Evolutionary conservation across 2,113 vertebrate species (phyloP), one percentile per base, ranked within the genome.

Genomic region (Ochotona princeps): DNA sequence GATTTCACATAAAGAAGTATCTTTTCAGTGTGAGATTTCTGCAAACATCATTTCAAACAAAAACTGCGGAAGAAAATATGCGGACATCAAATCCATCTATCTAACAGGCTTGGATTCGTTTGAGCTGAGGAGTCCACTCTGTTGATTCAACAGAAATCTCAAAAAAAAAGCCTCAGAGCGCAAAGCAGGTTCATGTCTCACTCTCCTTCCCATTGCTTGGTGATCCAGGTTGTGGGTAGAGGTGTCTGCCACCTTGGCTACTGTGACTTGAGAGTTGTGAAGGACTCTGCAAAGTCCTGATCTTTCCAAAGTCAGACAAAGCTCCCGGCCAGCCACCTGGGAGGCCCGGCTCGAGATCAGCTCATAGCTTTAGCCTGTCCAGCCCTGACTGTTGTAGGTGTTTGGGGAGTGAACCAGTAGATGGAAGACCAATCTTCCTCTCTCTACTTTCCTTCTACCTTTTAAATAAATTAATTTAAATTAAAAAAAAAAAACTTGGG

Each of bases 11-110:
- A 67, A 92, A 85, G 18, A 57, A 35, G 60, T 44, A 70, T 67
- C 51, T 73, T 94, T 93, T 70, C 49, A 51, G 54, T 51, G 13
- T 83, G 72, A 86, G 61, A 90, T 91, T 81, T 67, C 89, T 74
- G 54, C 93, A 93, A 92, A 83, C 87, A 38, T 69, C 25, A 38
- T 80, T 90, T 95, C 80, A 89, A 78, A 21, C 70, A 88, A 93
- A 92, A n/a, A 2, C 54, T 38, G 26, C 63, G 69, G 69, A 63
- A 81, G 25, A 86, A 91, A 93, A 88, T 32, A 80, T 8, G 23
- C 65, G 88, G 84, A 83, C 13, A 88, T 44, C 65, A 93, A 92
- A 82, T 74, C 21, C 25, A 75, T 35, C 35, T 51, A 11, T 61
- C 26, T 74, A 92, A 49, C 15, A 72, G 47, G 82, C 15, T 47